Base-by-base conservation (phyloP, 2,113 vertebrate species). In the Cynocephalus volans region DNA sequence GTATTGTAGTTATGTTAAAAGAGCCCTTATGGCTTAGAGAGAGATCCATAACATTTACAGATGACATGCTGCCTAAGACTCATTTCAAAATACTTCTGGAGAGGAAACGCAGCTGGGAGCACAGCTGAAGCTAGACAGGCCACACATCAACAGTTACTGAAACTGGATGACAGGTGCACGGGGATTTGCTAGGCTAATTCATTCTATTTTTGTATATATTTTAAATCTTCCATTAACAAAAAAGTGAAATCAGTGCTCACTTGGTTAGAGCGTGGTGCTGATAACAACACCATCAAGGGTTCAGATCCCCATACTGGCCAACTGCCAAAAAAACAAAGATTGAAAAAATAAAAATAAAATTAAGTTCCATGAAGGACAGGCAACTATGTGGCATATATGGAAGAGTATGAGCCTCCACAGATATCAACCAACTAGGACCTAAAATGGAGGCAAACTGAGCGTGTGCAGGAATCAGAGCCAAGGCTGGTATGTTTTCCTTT, bases 401-500 rank as follows among this genome's bases (percentile, higher is more conserved):
- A 17, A 64, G 24, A 33, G 23, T 2, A 14, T 0, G 9, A 45
- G 60, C 45, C 12, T 54, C 45, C 54, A 24, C 17, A 52, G 50
- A 21, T 1, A 24, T 28, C 75, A 26, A 48, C 26, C 45, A 33
- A 19, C 33, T 3, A 17, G 10, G 11, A 7, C 10, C 17, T 24
- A 21, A 17, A 1, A 5, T 24, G 13, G 19, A 33, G 11, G 19
- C 13, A 41, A 21, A 24, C 31, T 6, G 6, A 36, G 69, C 18
- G 28, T 0, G 6, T 0, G 14, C 8, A 62, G 83, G 5, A 3
- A 3, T 13, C 52, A 15, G 33, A 28, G 7, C 10, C 45, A 14
- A 0, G 8, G 14, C 26, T 64, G 48, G 5, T 19, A 24, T n/a
- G 17, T 15, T 10, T 54, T 21, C 56, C 24, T 62, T 60, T 79